phyloP scores from a whole-genome alignment of 2,888 invertebrate genomes.

The Dasypogon diadema region DNA sequence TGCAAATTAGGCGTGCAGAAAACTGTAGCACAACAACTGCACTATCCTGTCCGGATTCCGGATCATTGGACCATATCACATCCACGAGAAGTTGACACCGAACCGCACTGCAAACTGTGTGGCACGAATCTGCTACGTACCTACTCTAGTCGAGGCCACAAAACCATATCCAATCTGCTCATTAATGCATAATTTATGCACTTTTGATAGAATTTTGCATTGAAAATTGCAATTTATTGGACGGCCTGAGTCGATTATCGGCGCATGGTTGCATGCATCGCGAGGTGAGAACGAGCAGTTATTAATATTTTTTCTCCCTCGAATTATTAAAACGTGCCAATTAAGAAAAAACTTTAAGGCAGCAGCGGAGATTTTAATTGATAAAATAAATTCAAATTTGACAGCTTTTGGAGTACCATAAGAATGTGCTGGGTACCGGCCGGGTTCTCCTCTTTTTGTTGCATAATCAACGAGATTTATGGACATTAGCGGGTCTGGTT shows the following conservation, averaged over 20 bases:
- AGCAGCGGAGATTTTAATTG: constrained; percentile 48
- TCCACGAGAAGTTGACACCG: constrained; percentile 31
- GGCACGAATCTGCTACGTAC: constrained; percentile 15
- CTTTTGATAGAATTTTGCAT: constrained; percentile 50
- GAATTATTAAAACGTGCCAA: constrained; percentile 46
- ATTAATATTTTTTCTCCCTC: constrained; percentile 41
- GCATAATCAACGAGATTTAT: constrained; percentile 44
- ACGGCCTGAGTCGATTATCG: constrained; percentile 15
- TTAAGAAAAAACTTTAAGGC: constrained; percentile 42
- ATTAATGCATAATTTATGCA: constrained; percentile 54
- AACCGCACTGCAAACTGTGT: not conserved
- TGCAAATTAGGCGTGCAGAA: constrained; percentile 44
- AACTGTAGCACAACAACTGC: not conserved
- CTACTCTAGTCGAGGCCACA: constrained; percentile 4
- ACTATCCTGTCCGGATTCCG: not conserved
- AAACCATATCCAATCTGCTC: constrained; percentile 48
- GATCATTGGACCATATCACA: constrained; percentile 19
- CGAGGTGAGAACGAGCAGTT: constrained; percentile 39
- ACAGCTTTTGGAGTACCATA: constrained; percentile 42
- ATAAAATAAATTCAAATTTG: constrained; percentile 49
- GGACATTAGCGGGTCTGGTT: constrained; percentile 27
- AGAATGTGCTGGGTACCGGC: not conserved
- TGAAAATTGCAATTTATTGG: constrained; percentile 49
- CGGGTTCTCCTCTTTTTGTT: not conserved
- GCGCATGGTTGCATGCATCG: not conserved